Base-by-base conservation (phyloP, 1,140 invertebrate species). In the Temnothorax longispinosus region DNA sequence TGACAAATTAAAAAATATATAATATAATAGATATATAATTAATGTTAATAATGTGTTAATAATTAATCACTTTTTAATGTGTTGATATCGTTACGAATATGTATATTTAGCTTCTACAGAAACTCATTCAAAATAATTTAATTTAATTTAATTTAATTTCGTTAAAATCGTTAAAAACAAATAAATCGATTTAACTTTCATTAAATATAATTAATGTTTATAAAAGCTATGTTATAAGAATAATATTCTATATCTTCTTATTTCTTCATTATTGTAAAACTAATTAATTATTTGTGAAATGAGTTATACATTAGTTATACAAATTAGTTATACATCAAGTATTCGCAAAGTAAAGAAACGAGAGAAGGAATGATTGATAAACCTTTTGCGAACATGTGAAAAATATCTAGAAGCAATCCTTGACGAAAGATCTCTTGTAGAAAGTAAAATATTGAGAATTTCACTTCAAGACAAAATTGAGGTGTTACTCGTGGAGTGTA, bases 381-480 rank as follows among this genome's bases (percentile, higher is more conserved):
- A 50, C 41, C 1, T 64, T 62, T 32, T 50, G 8, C 2, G 1
- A 54, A 52, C 6, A 18, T 2, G 7, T 38, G 10, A 65, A 52
- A 80, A 41, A 67, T 65, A 15, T 54, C 8, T 35, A 27, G 7
- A 11, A 32, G 4, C 11, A 13, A 41, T 54, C 8, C 47, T 78
- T 5, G 18, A 32, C 11, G 18, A 18, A 62, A 18, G 6, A 78
- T 78, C 3, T 58, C 8, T 50, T 32, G 11, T 11, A 58, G 15
- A 47, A 44, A 64, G 5, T 62, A 35, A 13, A 52, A 52, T 21
- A 44, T 41, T 3, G 38, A n/a, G 1, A 72, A 60, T 58, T 60
- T 82, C 2, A 58, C 15, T 74, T 81, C 18, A 15, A 35, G 3
- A 67, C 38, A 67, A 67, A 54, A 72, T 56, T 54, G 50, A 71